Base-by-base conservation (phyloP, 2,797 vertebrate species). In the Neosalanx taihuensis region DNA sequence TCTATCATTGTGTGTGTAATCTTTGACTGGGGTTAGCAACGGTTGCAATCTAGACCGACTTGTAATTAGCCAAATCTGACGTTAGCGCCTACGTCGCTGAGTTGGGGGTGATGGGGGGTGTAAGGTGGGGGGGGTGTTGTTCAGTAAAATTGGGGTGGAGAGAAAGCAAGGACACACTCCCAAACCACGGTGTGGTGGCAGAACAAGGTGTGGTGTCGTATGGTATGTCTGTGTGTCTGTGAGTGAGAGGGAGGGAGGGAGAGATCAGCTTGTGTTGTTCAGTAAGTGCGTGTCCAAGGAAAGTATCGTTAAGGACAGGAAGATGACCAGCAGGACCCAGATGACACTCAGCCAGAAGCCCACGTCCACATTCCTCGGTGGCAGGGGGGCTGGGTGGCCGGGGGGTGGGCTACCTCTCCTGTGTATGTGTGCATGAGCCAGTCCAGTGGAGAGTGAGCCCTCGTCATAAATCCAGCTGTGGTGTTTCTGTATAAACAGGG, bases 361-460 rank as follows among this genome's bases (percentile, higher is more conserved):
- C 85, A 91, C 80, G 83, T 89, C 80, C 70, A 41, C 62, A 75
- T 81, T 87, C 81, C 84, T 41, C 3, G 37, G 37, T 71, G 77
- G 23, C 23, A 26, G 23, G 23, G 23, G 23, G 23, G 23, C 23
- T 26, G 72, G 80, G 83, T 76, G 20, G 78, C 77, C 76, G 83
- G 78, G 81, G 71, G 79, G 75, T 81, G 85, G 81, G 23, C 76
- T 84, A 86, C 23, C 23, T 26, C 23, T 26, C 23, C 23, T 1
- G 57, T 20, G 31, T 33, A 57, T 13, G 57, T 18, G 37, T 17
- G 49, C 17, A 17, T 26, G 30, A 15, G 0, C 1, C 64, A 30
- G 69, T 82, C 49, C 53, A 59, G 72, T 49, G n/a, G 33, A 71
- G 72, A 64, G 80, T 58, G 73, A 83, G 72, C 71, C 79, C 74